Base-by-base conservation (phyloP, 2,113 vertebrate species). In the Typhlomys cinereus region DNA sequence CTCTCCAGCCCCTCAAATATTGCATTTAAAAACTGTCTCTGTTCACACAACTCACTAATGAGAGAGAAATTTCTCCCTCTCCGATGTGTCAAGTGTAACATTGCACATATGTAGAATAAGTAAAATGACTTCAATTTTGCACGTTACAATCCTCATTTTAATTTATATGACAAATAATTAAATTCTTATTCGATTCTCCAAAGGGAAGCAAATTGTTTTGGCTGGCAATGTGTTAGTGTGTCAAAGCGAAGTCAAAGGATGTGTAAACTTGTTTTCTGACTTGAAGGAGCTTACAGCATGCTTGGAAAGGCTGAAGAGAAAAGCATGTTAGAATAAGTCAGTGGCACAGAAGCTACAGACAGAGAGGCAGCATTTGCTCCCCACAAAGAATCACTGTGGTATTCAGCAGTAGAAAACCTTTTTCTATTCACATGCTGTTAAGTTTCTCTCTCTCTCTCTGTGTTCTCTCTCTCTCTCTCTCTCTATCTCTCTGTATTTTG, bases 251-350 rank as follows among this genome's bases (percentile, higher is more conserved):
- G 52, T 71, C 50, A 44, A 93, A 90, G 36, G 14, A 76, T 75
- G 29, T 27, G 70, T 25, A 13, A 36, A 74, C 75, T 54, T 39
- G 15, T 57, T 75, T 90, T 29, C n/a, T 82, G 44, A 36, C 27
- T 92, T 86, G 83, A 41, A 89, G 48, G 52, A 80, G 8, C 84
- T 81, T 90, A 48, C 0, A 83, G 6, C 61, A 54, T 48, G 3
- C 50, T 59, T 84, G 36, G 64, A 94, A 41, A 95, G n/a, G 54
- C 69, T 89, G 62, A 70, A 44, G 17, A 20, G n/a, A 87, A 94
- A 74, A 85, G 66, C 66, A 59, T 62, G 31, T 92, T 89, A 84
- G 71, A 90, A 18, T n/a, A 27, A 79, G 67, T 83, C 59, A 48
- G 31, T 88, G 70, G 21, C 67, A 83, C 11, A 25, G 41, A 15